Evolutionary conservation across 2,113 vertebrate species (phyloP), one percentile per base, ranked within the genome.

Genomic region (Chloropsis cyanopogon): DNA sequence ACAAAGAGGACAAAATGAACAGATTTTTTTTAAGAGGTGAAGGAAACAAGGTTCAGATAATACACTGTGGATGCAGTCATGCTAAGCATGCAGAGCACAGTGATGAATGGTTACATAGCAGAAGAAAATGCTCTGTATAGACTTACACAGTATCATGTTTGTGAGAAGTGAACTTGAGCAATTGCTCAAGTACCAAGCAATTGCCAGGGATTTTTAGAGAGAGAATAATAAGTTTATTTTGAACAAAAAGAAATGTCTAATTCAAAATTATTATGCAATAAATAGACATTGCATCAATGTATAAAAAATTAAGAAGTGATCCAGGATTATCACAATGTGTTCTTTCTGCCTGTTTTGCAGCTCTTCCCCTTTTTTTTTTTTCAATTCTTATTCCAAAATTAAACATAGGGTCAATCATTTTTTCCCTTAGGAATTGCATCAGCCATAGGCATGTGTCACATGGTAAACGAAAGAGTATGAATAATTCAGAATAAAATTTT

Each of bases 381-480:
- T 39, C 54, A 49, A 26, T 68, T 90, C 64, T 57, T 75, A 71
- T 83, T 83, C 35, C 59, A 93, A 93, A 90, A 70, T 86, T 59
- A 93, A 53, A 26, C 41, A n/a, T 46, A 53, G 46, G 69, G 76
- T 95, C 35, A 90, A 46, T 54, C 4, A 24, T 85, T 88, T 84
- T 92, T 82, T 72, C 85, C 42, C 57, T 88, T 78, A 79, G 57
- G 41, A 94, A 81, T 97, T 97, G 95, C 95, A 97, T 97, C 96
- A 96, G 96, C 96, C 86, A 69, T 93, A 93, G 49, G 80, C 87
- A 82, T 42, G 69, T 53, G 52, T 78, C 85, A 92, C 12, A 4
- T 93, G 79, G 82, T 94, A 83, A 92, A 88, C 66, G 28, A 83
- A 92, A 88, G 65, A 46, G 12, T 56, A 84, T 92, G 71, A 93